Evolutionary conservation across 2,888 invertebrate species (phyloP), one percentile per base, ranked within the genome.

Genomic region (Didymodactylos carnosus): DNA sequence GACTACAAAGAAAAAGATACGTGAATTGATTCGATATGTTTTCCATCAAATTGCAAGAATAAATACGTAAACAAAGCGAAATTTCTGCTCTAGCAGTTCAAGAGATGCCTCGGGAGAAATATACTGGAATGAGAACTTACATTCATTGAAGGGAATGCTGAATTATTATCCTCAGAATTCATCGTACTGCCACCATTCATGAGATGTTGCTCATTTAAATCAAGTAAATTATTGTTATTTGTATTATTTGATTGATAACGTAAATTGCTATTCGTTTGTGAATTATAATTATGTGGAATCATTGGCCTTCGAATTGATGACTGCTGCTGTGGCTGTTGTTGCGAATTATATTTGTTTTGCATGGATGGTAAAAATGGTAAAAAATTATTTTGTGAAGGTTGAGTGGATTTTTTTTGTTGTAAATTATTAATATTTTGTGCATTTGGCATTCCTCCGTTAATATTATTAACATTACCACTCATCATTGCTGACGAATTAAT

Each of bases 91-190:
- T n/a, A n/a, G n/a, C n/a, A n/a, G n/a, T n/a, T n/a, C n/a, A n/a
- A n/a, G n/a, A n/a, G n/a, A n/a, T n/a, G n/a, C n/a, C n/a, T n/a
- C n/a, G n/a, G n/a, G n/a, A n/a, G n/a, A 7, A 49, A 51, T 51
- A 25, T 14, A 13, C 13, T 2, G 6, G 7, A 27, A 19, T 27
- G 25, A 4, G 16, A 19, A 8, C 13, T 53, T 53, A 71, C 53
- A 39, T 74, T 71, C 23, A 74, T 35, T 41, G 71, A 35, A 39
- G 74, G 71, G 19, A 71, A 71, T 16, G 71, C 72, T 69, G 53
- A 69, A 41, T 69, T 40, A 27, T 62, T 49, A 4, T 51, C 5
- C 35, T 71, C 71, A 16, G 51, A 49, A 13, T 51, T 39, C 35
- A 71, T n/a, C 25, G 49, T 46, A 39, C 51, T 71, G 39, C 51